Conservation (phyloP, 2,113 vertebrate species). For the Bettongia penicillata region DNA sequence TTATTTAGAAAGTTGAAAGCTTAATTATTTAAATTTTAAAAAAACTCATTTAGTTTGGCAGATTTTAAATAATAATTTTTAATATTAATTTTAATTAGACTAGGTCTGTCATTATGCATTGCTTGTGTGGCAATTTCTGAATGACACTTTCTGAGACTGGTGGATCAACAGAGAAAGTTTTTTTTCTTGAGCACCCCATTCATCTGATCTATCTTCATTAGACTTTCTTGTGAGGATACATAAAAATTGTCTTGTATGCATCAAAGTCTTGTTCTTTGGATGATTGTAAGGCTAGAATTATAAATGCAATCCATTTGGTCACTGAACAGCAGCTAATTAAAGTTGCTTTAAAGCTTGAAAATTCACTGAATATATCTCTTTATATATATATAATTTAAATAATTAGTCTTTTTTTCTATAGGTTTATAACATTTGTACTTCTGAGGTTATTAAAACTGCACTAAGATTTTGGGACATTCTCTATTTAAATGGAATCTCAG, state of each 20-base stretch:
- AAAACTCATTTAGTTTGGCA: background rate
- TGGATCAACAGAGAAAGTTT: background rate
- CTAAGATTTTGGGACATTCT: background rate
- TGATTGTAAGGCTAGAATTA: background rate
- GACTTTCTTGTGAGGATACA: background rate
- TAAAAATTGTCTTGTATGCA: background rate
- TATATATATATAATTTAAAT: background rate
- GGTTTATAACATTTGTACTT: background rate
- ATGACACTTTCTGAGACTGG: background rate
- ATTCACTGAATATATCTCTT: background rate
- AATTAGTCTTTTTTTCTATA: background rate
- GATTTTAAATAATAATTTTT: background rate
- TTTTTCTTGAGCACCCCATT: background rate
- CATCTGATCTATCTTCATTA: background rate
- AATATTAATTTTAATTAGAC: background rate
- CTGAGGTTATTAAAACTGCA: background rate
- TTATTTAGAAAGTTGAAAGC: background rate
- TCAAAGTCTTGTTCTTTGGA: background rate
- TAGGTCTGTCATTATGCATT: background rate
- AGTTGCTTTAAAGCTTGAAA: background rate
- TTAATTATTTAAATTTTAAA: background rate
- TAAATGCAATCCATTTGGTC: background rate
- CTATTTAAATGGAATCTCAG: background rate
- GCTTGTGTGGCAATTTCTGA: background rate
- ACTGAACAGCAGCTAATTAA: background rate